These are phyloP conservation scores for Pomatorhinus ruficollis DNA, from an alignment of 2,113 vertebrate genomes.

Conservation along the genomic window DNA sequence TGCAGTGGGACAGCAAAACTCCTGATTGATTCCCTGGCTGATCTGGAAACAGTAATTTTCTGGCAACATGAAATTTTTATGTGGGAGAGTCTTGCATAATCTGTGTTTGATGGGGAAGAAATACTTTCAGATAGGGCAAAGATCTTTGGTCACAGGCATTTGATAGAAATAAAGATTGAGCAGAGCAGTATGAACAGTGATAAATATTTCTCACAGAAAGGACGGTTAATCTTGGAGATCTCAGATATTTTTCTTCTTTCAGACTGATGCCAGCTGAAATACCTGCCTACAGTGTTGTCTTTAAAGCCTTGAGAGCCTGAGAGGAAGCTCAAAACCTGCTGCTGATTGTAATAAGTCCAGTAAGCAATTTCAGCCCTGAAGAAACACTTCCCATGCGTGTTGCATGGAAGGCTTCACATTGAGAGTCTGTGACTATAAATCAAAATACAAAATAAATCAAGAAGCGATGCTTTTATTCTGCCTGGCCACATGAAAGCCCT, in stretches of 20 bases:
- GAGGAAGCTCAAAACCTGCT: background rate
- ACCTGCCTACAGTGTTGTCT: background rate
- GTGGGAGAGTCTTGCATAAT: background rate
- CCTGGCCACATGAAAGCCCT: background rate
- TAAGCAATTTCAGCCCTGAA: background rate
- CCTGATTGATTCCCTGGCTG: background rate
- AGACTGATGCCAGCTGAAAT: background rate
- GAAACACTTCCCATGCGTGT: background rate
- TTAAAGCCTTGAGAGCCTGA: background rate
- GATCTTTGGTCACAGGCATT: background rate
- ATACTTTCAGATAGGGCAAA: background rate
- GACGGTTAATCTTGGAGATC: background rate
- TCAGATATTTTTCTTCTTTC: background rate
- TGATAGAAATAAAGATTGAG: background rate
- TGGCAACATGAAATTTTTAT: background rate
- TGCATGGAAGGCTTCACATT: background rate
- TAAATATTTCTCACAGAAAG: background rate
- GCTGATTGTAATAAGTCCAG: background rate
- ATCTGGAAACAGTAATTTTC: background rate
- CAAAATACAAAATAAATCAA: background rate
- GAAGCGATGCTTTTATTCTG: background rate
- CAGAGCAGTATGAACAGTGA: background rate
- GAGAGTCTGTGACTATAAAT: background rate
- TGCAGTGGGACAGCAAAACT: background rate
- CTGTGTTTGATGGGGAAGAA: background rate